Evolutionary conservation across 2,888 invertebrate genomes (phyloP), one percentile per base, ranked within the genome.

Genomic region (Diplolepis rosae): DNA sequence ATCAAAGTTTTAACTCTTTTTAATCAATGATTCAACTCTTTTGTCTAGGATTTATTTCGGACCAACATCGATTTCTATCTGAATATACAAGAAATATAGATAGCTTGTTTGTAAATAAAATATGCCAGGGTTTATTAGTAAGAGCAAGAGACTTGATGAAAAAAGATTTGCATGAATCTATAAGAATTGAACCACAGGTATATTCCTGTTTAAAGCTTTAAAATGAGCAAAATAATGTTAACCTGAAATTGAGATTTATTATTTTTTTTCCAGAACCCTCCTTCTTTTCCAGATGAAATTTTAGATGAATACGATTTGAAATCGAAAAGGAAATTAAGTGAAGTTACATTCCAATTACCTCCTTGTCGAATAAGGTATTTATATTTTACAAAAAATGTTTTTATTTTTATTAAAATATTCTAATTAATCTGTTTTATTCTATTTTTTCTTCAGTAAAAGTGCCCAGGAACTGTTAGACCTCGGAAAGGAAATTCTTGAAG

Each of bases 111-210:
- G 93, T 95, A 35, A 92, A 94, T 82, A 95, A 94, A 82, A 93
- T 94, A 67, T 94, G 94, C 78, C 92, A 93, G 81, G 92, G 93
- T 77, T 93, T 95, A 75, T 87, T 95, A 69, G 91, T 92, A 69
- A 90, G 90, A 65, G 95, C 96, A 0, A 90, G 93, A 42, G 90
- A 89, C 72, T 92, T 96, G 54, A 95, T 96, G 93, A 91, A 93
- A 68, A 94, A 94, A 83, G 95, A 96, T 88, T 90, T 97, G 67
- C 95, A 96, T 86, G 92, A 93, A 76, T 93, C 94, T 80, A 91
- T 92, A 13, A 82, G 71, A 35, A 81, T 84, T 54, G 81, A 83
- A 51, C 79, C 84, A 18, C 88, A 92, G 83, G 90, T 90, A 81
- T 77, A 70, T 73, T 71, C 35, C 15, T 22, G 45, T 30, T 5